These are phyloP conservation scores for Pterostichus madidus DNA, from an alignment of 2,888 invertebrate species.

Conservation along the genomic window DNA sequence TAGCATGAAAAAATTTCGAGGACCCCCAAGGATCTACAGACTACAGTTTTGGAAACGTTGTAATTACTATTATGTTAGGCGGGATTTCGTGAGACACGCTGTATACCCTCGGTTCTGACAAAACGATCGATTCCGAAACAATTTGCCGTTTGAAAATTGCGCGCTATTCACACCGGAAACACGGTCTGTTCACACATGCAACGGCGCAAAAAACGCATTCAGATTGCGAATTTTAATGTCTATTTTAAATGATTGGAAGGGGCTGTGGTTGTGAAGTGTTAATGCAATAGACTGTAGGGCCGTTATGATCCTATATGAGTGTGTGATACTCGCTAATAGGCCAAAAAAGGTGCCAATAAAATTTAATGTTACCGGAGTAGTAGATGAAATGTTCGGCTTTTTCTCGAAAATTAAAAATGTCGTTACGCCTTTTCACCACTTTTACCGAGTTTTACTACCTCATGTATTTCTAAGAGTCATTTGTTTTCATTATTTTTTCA, in stretches of 20 bases:
- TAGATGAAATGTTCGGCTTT: conserved; percentile 9
- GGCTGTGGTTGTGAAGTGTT: conserved; percentile 6
- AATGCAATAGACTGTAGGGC: conserved; percentile 20
- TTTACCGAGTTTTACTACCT: background rate
- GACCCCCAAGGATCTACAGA: too few relatives aligned
- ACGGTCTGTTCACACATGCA: conserved; percentile 47
- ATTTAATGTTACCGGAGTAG: conserved; percentile 30
- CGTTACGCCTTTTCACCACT: conserved; percentile 1
- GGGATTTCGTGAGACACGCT: too few relatives aligned
- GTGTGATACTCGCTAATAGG: conserved; percentile 2
- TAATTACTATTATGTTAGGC: too few relatives aligned
- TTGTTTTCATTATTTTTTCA: too few relatives aligned
- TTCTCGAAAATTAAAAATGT: conserved; percentile 32
- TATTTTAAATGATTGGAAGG: conserved; percentile 54
- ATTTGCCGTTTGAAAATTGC: conserved; percentile 58
- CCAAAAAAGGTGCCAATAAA: conserved; percentile 30
- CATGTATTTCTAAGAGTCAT: background rate
- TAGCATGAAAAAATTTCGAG: too few relatives aligned
- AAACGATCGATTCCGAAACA: conserved; percentile 55
- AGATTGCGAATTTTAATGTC: conserved; percentile 57
- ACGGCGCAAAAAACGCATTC: conserved; percentile 44
- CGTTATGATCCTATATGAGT: background rate
- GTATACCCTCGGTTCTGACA: background rate
- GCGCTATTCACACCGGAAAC: conserved; percentile 55
- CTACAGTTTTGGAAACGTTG: too few relatives aligned